These are phyloP conservation scores for Montipora efflorescens DNA, from an alignment of 64 coral and sea anemone genomes.

Conservation along the genomic window DNA sequence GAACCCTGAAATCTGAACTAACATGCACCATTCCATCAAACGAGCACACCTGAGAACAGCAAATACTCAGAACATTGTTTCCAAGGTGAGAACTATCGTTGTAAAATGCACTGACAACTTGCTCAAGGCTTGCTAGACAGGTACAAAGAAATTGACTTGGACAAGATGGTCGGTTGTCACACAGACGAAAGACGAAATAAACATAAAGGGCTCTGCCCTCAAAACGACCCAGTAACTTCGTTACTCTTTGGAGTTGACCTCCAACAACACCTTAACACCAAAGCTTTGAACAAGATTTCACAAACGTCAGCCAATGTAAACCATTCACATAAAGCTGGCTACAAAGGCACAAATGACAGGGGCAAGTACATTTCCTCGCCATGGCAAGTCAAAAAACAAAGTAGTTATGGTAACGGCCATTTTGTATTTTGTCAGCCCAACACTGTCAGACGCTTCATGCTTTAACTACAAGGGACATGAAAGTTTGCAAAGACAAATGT, in stretches of 20 bases:
- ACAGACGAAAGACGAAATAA: conserved; percentile 72
- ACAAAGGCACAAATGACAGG: not conserved
- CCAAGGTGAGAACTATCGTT: conserved; percentile 31
- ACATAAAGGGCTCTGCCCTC: conserved; percentile 62
- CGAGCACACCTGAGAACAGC: conserved; percentile 1
- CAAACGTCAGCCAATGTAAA: conserved; percentile 32
- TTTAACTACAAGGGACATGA: too few species aligned
- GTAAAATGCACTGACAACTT: conserved; percentile 49
- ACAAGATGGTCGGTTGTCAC: conserved; percentile 62
- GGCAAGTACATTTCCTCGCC: not conserved
- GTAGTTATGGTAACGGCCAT: too few species aligned
- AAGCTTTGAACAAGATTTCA: conserved; percentile 49
- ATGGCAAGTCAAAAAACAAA: not conserved
- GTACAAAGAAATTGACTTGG: conserved; percentile 38
- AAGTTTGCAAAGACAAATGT: too few species aligned
- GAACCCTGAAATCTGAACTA: conserved; percentile 54
- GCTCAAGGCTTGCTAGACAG: conserved; percentile 32
- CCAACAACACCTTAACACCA: conserved; percentile 60
- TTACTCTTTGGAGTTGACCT: conserved; percentile 62
- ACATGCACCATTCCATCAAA: conserved; percentile 18
- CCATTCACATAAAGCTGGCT: not conserved
- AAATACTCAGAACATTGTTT: conserved; percentile 39
- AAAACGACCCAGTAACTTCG: conserved; percentile 46
- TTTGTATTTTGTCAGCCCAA: too few species aligned
- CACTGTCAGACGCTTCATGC: too few species aligned